phyloP scores from a whole-genome alignment of 2,113 vertebrate genomes.

The Aegotheles bennettii region DNA sequence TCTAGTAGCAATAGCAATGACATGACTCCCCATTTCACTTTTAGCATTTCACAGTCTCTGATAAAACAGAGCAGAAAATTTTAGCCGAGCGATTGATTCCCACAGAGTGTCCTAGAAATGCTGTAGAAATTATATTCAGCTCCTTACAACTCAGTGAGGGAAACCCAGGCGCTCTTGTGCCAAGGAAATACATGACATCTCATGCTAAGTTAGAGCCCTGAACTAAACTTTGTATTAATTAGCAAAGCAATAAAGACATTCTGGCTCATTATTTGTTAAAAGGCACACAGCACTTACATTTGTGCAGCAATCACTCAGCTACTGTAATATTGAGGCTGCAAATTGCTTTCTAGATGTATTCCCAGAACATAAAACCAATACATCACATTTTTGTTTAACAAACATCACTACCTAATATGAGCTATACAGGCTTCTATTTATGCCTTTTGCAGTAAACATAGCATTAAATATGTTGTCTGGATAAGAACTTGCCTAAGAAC shows the following conservation, averaged over 20 bases:
- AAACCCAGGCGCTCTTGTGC: neutral
- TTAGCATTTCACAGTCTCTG: neutral
- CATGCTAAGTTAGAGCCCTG: neutral
- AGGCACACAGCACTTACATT: neutral
- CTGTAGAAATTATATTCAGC: neutral
- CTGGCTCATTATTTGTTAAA: conserved; percentile 38
- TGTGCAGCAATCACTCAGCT: neutral
- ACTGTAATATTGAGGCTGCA: neutral
- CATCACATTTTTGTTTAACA: conserved; percentile 29
- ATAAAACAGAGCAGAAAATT: neutral
- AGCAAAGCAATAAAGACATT: conserved; percentile 37
- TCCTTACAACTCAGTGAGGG: neutral
- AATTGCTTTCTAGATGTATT: conserved; percentile 20
- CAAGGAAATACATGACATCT: neutral
- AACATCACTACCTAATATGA: neutral
- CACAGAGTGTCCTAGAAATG: neutral
- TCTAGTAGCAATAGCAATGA: neutral
- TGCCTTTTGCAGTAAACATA: conserved; percentile 11
- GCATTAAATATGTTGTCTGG: conserved; percentile 18
- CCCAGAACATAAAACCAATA: conserved; percentile 17
- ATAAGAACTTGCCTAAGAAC: conserved; percentile 3
- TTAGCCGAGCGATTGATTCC: neutral
- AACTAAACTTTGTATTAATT: conserved; percentile 52
- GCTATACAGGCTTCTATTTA: neutral
- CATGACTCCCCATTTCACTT: neutral